Evolutionary conservation across 2,888 invertebrate species (phyloP).

Genomic region (Lysandra bellargus): DNA sequence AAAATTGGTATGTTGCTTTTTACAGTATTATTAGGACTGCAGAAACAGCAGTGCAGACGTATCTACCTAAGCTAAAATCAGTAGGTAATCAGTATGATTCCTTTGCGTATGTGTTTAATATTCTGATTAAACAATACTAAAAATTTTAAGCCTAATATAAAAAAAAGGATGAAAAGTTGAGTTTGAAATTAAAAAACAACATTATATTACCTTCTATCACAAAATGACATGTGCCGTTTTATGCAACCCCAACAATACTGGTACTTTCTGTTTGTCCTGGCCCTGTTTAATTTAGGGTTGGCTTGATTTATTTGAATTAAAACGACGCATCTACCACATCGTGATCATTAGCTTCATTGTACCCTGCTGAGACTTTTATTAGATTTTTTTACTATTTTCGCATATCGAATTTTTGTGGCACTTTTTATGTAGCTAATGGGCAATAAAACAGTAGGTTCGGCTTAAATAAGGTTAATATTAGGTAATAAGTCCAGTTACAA

Average conservation of each 20-base stretch:
- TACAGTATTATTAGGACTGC: too few species aligned
- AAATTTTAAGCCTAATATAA: too few species aligned
- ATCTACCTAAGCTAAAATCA: too few species aligned
- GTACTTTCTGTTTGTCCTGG: constrained; percentile 68
- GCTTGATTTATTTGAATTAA: constrained; percentile 68
- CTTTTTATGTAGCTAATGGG: background rate
- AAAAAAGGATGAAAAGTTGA: too few species aligned
- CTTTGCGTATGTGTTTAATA: too few species aligned
- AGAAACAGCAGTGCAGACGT: too few species aligned
- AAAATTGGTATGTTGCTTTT: too few species aligned
- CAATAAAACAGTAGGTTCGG: background rate
- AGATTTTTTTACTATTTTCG: constrained; percentile 5
- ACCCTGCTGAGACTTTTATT: constrained; percentile 24
- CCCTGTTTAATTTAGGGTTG: constrained; percentile 70
- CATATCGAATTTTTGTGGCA: background rate
- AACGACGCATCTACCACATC: constrained; percentile 49
- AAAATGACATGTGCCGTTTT: constrained; percentile 36
- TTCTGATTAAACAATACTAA: too few species aligned
- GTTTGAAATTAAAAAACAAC: too few species aligned
- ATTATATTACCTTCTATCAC: too few species aligned
- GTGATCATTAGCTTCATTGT: constrained; percentile 38
- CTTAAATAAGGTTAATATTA: background rate
- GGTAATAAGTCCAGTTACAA: background rate
- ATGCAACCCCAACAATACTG: constrained; percentile 54
- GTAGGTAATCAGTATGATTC: too few species aligned